These are phyloP conservation scores for Acanthosepion esculentum DNA, from an alignment of 2,888 invertebrate genomes.

Conservation along the genomic window DNA sequence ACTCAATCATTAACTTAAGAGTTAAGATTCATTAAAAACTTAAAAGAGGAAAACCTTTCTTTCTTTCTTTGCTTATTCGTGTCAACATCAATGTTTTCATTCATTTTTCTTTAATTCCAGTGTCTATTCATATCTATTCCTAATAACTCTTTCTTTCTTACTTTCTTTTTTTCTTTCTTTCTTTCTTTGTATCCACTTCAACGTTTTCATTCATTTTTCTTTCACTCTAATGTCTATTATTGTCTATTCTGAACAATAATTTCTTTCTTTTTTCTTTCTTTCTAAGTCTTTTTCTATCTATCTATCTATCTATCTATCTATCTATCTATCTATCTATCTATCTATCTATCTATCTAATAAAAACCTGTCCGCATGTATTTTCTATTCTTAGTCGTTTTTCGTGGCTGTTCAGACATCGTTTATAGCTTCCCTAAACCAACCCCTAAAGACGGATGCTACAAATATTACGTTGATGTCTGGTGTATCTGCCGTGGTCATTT, in stretches of 20 bases:
- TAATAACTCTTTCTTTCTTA: neutral
- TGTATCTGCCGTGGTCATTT: constrained; percentile 50
- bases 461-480: constrained; percentile 51
- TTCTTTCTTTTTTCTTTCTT: neutral
- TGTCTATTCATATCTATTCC: too few species aligned
- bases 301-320: neutral
- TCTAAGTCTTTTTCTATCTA: neutral
- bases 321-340: neutral
- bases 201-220: too few species aligned
- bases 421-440: constrained; percentile 50
- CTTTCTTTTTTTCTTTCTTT: neutral
- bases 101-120: too few species aligned
- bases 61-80: too few species aligned
- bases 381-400: neutral
- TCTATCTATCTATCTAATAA: neutral
- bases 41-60: too few species aligned
- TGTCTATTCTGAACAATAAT: too few species aligned
- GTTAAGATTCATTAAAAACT: too few species aligned
- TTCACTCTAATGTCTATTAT: too few species aligned
- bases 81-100: too few species aligned
- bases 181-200: neutral
- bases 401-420: neutral
- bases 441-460: constrained; percentile 52
- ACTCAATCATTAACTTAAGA: too few species aligned
- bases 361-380: neutral